phyloP scores from a whole-genome alignment of 2,888 invertebrate species.

The Lepidochrysops patricia region DNA sequence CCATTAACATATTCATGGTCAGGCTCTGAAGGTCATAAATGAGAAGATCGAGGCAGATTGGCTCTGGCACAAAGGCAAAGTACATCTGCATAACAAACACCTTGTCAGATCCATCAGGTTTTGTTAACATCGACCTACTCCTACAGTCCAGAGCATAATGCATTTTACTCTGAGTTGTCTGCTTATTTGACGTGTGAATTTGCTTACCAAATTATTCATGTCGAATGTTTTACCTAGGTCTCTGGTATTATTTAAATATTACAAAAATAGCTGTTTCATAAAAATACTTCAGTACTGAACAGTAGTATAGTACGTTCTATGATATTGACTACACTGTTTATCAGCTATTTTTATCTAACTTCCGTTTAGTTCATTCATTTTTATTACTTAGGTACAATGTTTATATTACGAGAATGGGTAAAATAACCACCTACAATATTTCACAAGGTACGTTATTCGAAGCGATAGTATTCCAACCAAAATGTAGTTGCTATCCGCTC shows the following conservation, averaged over 20 bases:
- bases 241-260: no score
- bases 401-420: neutral
- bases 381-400: neutral
- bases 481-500: neutral
- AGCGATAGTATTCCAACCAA: neutral
- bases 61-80: neutral
- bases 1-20: neutral
- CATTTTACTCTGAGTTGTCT: neutral
- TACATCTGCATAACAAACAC: constrained; percentile 3
- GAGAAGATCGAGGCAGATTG: neutral
- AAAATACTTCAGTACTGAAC: neutral
- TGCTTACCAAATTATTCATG: neutral
- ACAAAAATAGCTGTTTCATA: neutral
- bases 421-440: neutral
- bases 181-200: neutral
- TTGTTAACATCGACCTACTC: neutral
- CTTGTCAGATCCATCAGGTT: neutral
- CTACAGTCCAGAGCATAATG: neutral
- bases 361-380: neutral
- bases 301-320: no score
- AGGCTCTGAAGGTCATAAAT: neutral
- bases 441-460: no score
- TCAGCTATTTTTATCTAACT: constrained; percentile 4
- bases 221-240: neutral
- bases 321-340: neutral